Percentiles rank a stretch among this genome's conserved stretches.
Evolutionary conservation across 2,797 vertebrate species (phyloP).

Genomic region (Microchirus variegatus): DNA sequence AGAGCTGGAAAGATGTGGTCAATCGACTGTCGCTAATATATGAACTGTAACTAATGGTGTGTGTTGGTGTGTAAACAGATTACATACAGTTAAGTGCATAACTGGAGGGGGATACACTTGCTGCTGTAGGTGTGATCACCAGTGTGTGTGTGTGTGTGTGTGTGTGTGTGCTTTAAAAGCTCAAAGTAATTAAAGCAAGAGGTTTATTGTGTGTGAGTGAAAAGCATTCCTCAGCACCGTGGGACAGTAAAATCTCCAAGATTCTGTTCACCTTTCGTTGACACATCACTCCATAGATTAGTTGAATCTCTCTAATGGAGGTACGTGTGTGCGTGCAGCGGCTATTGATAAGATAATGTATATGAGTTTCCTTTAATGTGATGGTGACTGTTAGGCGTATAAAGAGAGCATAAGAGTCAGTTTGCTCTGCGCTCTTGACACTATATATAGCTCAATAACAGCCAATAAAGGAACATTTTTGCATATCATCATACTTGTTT

Average conservation of each 20-base stretch:
- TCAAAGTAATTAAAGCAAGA: constrained; percentile 58
- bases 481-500: too few species aligned
- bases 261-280: constrained; percentile 15
- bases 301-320: constrained; percentile 44
- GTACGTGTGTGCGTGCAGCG: constrained; percentile 5
- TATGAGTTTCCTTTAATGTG: too few species aligned
- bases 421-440: too few species aligned
- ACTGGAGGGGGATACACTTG: constrained; percentile 11
- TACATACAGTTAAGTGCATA: constrained; percentile 34
- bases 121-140: constrained; percentile 2
- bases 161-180: constrained; percentile 20
- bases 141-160: constrained; percentile 5
- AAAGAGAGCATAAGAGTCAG: too few species aligned
- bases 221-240: constrained; percentile 32
- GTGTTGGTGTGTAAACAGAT: constrained; percentile 45
- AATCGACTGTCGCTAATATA: constrained; percentile 63
- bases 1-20: constrained; percentile 45
- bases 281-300: constrained; percentile 44
- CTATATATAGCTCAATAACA: too few species aligned
- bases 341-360: background rate
- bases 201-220: constrained; percentile 48
- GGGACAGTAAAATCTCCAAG: constrained; percentile 44
- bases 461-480: too few species aligned
- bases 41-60: constrained; percentile 50
- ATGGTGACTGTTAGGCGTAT: too few species aligned